Evolutionary conservation across 2,888 invertebrate genomes (phyloP), one percentile per base, ranked within the genome.

Genomic region (Pseudanteris insignis): DNA sequence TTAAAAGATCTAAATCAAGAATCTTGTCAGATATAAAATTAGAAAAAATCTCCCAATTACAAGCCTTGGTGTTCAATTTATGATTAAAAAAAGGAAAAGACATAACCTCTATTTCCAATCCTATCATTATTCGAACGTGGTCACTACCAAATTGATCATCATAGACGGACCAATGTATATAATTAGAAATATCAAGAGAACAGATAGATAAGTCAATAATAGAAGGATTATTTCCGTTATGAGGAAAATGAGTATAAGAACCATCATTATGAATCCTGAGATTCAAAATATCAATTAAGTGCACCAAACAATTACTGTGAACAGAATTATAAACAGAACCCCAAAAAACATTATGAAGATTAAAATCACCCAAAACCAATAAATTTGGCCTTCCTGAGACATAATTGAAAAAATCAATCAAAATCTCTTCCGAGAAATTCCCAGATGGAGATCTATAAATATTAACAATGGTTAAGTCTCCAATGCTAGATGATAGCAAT

Each of bases 281-380:
- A 11, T 47, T 15, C 9, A 3, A 8, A 1, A 26, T 11, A 11
- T 36, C n/a, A 9, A 38, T 2, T 1, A 2, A 11, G n/a, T 51
- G 6, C 1, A 14, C 10, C 1, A 59, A 28, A 10, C n/a, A 24
- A 14, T 30, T 12, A 8, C 55, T 47, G n/a, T 2, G 1, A 13
- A 9, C 25, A 13, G 34, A 15, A 10, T 33, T n/a, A 10, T 11
- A 11, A 2, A 7, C 2, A 8, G 50, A 50, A n/a, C 51, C 51
- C 59, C 59, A 59, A 0, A 14, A 8, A 1, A 6, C 8, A n/a
- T 50, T 10, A 9, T 58, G 43, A 18, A 50, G n/a, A 28, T 58
- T 58, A 29, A 58, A 50, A 13, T 50, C 58, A 11, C 51, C 51
- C 2, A 28, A 1, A 28, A 51, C n/a, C 9, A 51, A n/a, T 3